phyloP scores from a whole-genome alignment of 2,797 vertebrate species.

The Potorous gilbertii region DNA sequence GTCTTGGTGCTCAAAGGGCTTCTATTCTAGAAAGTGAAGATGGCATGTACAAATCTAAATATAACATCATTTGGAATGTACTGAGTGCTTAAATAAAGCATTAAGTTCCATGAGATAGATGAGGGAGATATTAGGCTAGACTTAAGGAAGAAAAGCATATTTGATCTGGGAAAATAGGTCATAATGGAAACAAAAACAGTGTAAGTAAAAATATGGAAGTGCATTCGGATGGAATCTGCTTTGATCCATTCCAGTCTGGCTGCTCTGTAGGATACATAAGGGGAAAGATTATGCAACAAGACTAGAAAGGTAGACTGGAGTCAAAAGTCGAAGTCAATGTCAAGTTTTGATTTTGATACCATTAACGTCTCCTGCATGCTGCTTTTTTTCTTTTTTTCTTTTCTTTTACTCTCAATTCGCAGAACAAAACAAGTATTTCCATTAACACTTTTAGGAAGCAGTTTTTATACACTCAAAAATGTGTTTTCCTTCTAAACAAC shows the following conservation, averaged over 20 bases:
- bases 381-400: no score
- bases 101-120: neutral
- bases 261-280: neutral
- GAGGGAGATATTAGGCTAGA: neutral
- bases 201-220: neutral
- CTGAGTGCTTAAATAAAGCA: neutral
- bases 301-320: neutral
- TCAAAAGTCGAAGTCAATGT: neutral
- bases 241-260: neutral
- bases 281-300: neutral
- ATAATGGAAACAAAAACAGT: neutral
- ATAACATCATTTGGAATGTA: neutral
- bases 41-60: neutral
- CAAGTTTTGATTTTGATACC: neutral
- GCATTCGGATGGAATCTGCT: neutral
- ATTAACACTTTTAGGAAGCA: neutral
- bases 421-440: no score
- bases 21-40: neutral
- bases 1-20: neutral
- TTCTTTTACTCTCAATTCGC: neutral
- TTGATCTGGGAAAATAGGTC: neutral
- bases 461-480: neutral
- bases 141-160: neutral
- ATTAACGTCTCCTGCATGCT: neutral
- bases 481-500: neutral